Conservation (phyloP, 2,888 invertebrate genomes). For the Hesperia comma region DNA sequence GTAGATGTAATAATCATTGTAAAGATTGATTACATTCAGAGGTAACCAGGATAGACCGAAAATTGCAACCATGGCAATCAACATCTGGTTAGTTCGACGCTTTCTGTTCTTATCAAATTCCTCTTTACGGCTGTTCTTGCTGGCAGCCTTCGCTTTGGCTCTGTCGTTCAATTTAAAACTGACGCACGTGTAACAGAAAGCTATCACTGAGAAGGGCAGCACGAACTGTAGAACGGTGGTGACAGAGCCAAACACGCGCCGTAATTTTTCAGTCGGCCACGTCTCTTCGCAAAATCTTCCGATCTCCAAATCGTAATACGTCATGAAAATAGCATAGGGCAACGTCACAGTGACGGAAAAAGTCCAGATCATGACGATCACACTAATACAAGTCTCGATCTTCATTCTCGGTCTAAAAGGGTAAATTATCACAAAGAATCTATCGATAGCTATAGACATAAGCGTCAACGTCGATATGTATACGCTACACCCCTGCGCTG, state of each 20-base stretch:
- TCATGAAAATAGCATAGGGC: constrained; percentile 95
- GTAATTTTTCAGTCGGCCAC: constrained; percentile 94
- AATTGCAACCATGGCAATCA: constrained; percentile 98
- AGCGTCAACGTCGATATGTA: constrained; percentile 98
- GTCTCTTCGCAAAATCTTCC: constrained; percentile 91
- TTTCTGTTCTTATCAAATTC: constrained; percentile 95
- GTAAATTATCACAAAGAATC: constrained; percentile 98
- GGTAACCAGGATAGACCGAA: constrained; percentile 98
- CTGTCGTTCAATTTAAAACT: constrained; percentile 94
- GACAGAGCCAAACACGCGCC: constrained; percentile 92
- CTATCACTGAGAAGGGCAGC: constrained; percentile 96
- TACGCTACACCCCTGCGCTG: constrained; percentile 97
- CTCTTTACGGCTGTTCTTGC: constrained; percentile 92
- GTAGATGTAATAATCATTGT: constrained; percentile 91
- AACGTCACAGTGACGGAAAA: constrained; percentile 93
- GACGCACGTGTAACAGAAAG: constrained; percentile 96
- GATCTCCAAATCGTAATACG: constrained; percentile 78
- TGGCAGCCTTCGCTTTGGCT: constrained; percentile 92
- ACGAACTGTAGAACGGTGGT: constrained; percentile 97
- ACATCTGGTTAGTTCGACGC: constrained; percentile 96
- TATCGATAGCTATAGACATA: constrained; percentile 98
- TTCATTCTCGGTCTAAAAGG: constrained; percentile 97
- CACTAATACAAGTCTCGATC: constrained; percentile 91
- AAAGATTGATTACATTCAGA: constrained; percentile 94
- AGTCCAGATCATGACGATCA: constrained; percentile 96